Conservation (phyloP, 2,797 vertebrate species). For the Chloroceryle amazona region DNA sequence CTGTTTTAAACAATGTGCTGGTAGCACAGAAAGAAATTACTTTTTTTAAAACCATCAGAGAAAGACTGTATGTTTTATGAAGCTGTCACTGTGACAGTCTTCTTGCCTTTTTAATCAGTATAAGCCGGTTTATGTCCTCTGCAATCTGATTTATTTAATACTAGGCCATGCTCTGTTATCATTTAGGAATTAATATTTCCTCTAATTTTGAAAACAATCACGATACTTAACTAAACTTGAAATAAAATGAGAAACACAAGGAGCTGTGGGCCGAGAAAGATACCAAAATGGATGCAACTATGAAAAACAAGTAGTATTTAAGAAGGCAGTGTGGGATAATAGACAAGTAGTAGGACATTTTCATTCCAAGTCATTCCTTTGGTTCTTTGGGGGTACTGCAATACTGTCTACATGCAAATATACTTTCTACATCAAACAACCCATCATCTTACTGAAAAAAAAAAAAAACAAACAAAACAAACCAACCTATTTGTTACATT, state of each 20-base stretch:
- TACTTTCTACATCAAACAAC: neutral
- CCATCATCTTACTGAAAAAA: neutral
- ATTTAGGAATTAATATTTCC: neutral
- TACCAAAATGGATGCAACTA: neutral
- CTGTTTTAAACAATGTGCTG: neutral
- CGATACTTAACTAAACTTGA: neutral
- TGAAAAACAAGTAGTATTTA: neutral
- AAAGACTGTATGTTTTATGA: neutral
- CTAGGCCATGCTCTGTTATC: neutral
- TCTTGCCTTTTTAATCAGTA: neutral
- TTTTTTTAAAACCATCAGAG: neutral
- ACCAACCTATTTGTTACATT: slow-evolving; percentile 5
- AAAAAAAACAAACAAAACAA: too few relatives aligned
- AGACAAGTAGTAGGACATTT: neutral
- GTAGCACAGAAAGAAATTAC: neutral
- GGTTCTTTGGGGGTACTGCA: neutral
- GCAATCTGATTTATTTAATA: neutral
- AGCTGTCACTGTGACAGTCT: neutral
- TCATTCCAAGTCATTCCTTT: neutral
- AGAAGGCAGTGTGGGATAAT: neutral
- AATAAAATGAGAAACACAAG: neutral
- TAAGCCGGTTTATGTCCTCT: neutral
- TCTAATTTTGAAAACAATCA: neutral
- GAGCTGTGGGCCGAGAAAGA: neutral
- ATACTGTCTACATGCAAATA: neutral